These are phyloP conservation scores for Vanacampus margaritifer DNA, from an alignment of 2,113 vertebrate genomes.

Conservation along the genomic window DNA sequence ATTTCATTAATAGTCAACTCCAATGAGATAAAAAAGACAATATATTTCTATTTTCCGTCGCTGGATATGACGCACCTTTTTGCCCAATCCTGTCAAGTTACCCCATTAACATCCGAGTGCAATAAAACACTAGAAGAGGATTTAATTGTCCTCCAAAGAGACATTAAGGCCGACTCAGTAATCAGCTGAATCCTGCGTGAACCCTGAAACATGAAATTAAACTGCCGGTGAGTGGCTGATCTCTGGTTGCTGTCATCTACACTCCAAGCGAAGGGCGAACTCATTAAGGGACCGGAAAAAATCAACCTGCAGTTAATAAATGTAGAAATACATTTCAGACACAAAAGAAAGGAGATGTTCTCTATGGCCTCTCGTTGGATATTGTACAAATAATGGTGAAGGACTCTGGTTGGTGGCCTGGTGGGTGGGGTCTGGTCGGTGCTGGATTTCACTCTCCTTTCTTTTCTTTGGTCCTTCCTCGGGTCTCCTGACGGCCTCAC, in stretches of 20 bases:
- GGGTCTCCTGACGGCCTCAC: no score
- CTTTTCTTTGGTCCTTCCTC: no score
- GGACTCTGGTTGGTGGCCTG: no score
- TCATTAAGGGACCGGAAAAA: neutral
- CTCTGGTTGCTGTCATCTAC: slow-evolving; percentile 7
- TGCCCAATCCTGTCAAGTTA: neutral
- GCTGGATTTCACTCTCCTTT: no score
- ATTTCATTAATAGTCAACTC: neutral
- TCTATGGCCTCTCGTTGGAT: no score
- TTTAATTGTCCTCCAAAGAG: slow-evolving; percentile 29
- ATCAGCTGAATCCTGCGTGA: slow-evolving; percentile 6
- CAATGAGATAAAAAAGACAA: neutral
- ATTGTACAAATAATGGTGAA: no score
- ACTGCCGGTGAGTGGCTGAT: slow-evolving; percentile 7
- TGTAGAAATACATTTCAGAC: neutral
- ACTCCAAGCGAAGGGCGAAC: neutral
- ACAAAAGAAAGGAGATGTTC: neutral
- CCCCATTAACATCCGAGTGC: slow-evolving; percentile 10
- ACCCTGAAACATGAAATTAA: slow-evolving; percentile 15
- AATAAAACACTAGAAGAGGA: slow-evolving; percentile 14
- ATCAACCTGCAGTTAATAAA: neutral
- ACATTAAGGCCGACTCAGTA: slow-evolving; percentile 16
- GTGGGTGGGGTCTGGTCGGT: no score
- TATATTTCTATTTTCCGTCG: neutral
- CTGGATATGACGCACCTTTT: neutral